phyloP scores from a whole-genome alignment of 2,888 invertebrate species.

The Aleiodes alternator region DNA sequence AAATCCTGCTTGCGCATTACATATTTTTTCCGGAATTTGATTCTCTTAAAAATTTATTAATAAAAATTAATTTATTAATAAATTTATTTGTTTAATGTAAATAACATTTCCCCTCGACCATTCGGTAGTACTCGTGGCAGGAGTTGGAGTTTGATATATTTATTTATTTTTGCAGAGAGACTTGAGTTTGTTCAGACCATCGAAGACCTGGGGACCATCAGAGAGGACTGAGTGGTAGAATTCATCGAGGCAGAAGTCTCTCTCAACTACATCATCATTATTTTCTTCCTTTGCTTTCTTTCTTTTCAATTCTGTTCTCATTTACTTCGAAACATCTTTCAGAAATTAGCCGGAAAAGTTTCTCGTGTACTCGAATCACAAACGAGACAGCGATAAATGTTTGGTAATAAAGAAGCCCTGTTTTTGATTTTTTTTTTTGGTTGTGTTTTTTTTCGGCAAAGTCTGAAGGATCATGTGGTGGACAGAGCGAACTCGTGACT shows the following conservation, averaged over 20 bases:
- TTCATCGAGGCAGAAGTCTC: slow-evolving; percentile 33
- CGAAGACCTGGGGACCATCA: slow-evolving; percentile 63
- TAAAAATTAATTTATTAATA: too few species aligned
- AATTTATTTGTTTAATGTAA: too few species aligned
- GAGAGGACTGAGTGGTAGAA: slow-evolving; percentile 47
- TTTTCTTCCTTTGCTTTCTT: not conserved
- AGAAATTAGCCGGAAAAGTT: slow-evolving; percentile 13
- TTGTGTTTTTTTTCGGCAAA: not conserved
- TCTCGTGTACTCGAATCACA: slow-evolving; percentile 26
- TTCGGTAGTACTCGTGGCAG: not conserved
- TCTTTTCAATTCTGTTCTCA: not conserved
- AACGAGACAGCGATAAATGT: slow-evolving; percentile 36
- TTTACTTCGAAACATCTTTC: slow-evolving; percentile 5
- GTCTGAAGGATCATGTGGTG: slow-evolving; percentile 24
- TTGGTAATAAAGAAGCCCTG: slow-evolving; percentile 44
- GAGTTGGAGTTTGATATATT: slow-evolving; percentile 1
- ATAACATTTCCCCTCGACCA: too few species aligned
- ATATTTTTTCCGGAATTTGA: too few species aligned
- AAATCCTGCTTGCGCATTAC: too few species aligned
- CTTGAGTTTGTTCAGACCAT: slow-evolving; percentile 60
- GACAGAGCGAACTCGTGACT: slow-evolving; percentile 33
- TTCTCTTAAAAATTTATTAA: too few species aligned
- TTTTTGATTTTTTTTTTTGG: slow-evolving; percentile 11
- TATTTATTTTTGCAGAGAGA: slow-evolving; percentile 60
- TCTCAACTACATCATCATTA: slow-evolving; percentile 30